Evolutionary conservation across 2,888 invertebrate genomes (phyloP), one percentile per base, ranked within the genome.

Genomic region (Penaeus monodon): DNA sequence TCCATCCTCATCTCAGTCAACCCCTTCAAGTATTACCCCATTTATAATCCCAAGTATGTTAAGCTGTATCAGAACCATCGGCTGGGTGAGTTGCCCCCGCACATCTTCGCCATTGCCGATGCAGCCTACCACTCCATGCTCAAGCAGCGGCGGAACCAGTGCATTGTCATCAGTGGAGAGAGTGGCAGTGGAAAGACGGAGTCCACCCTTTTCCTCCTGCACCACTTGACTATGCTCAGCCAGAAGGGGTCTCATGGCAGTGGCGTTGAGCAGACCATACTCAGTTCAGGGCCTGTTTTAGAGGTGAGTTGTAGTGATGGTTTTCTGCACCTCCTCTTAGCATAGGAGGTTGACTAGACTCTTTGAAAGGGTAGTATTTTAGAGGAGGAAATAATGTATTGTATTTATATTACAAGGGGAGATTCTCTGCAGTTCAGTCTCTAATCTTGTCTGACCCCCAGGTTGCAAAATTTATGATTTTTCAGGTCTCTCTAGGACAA

Each of bases 181-280:
- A 97, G 97, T 92, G 98, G 98, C 88, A 97, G 97, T n/a, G 98
- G 98, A 10, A 98, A 98, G 93, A 98, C 98, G 3, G 98, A 98
- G 92, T 97, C 97, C 92, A 98, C 98, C 57, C 98, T 98, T 94
- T 97, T 98, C 92, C 94, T 98, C 90, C 94, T 99, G 84, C 98
- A 98, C 93, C 98, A 98, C 93, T 93, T 99, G 91, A 98, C 98
- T 0, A 98, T 98, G 17, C 94, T 98, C 86, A 97, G 97, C 92
- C 98, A 98, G 93, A 98, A 98, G 92, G 97, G 98, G 84, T 96
- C 96, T 70, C 96, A 97, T 92, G 98, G 97, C 29, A 97, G 97
- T 92, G 98, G 98, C n/a, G 97, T 98, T 4, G 98, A 99, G 92
- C 98, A 98, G 93, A 98, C 98, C 24, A 97, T 99, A 91, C 94